These are phyloP conservation scores for Pterocles gutturalis DNA, from an alignment of 2,113 vertebrate species.

Conservation along the genomic window DNA sequence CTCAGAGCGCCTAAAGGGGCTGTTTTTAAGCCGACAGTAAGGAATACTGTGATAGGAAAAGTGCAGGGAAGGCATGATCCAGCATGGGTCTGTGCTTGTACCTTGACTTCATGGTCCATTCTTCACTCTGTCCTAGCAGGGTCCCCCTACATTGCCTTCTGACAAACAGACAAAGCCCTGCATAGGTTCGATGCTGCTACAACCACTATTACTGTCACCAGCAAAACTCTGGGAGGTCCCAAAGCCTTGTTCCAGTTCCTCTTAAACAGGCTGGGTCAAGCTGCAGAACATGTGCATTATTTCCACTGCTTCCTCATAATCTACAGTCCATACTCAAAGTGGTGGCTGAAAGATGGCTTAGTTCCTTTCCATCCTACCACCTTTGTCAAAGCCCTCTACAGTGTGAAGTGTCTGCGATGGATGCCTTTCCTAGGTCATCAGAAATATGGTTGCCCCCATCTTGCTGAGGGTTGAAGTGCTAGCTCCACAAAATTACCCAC, in stretches of 20 bases:
- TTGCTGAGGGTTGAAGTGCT: background rate
- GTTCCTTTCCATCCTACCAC: background rate
- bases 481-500: background rate
- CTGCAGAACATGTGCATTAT: background rate
- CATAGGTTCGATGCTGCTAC: background rate
- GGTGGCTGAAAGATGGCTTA: background rate
- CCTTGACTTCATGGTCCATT: background rate
- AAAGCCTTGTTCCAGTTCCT: background rate
- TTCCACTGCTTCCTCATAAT: background rate
- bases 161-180: background rate
- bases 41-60: background rate
- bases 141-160: background rate
- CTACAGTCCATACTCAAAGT: background rate
- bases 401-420: background rate
- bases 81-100: background rate
- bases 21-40: background rate
- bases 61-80: background rate
- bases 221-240: background rate
- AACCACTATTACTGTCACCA: background rate
- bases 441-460: background rate
- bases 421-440: background rate
- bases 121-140: background rate
- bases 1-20: background rate
- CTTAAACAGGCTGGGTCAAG: background rate
- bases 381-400: background rate